Evolutionary conservation across 2,888 invertebrate genomes (phyloP).

Genomic region (Pyrrhosoma nymphula): DNA sequence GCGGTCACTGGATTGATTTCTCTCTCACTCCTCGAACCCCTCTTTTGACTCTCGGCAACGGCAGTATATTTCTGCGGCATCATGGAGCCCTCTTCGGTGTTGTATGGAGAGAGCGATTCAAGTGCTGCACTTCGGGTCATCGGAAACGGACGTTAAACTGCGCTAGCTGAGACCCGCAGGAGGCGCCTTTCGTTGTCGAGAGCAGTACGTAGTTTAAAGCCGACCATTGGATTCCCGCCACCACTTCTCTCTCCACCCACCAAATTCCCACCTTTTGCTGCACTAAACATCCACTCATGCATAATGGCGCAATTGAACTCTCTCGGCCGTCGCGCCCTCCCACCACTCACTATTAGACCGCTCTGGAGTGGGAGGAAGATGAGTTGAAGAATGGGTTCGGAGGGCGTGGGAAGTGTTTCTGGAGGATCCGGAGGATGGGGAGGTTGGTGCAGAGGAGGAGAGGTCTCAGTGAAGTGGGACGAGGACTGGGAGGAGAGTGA

Average conservation of each 20-base stretch:
- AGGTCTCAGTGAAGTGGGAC: background rate
- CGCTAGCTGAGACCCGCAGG: background rate
- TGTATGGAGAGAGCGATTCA: background rate
- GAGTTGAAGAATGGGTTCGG: background rate
- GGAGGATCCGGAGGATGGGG: background rate
- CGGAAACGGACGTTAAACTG: background rate
- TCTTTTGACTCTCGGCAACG: background rate
- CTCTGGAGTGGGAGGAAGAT: background rate
- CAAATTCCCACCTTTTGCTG: background rate
- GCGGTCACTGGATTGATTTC: background rate
- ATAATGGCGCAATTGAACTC: slow-evolving; percentile 8
- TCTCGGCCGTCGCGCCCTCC: background rate
- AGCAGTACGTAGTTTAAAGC: background rate
- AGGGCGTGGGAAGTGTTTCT: background rate
- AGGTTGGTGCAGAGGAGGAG: too few species aligned
- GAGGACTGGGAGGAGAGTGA: background rate
- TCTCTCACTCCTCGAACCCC: background rate
- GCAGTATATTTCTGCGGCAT: background rate
- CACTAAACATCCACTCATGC: slow-evolving; percentile 1
- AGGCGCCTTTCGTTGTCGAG: background rate
- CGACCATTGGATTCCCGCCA: background rate
- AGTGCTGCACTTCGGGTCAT: background rate
- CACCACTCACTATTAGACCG: background rate
- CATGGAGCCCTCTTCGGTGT: background rate
- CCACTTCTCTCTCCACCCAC: background rate